Percentiles rank a stretch among this genome's conserved stretches.
These are phyloP conservation scores for Girardia tigrina DNA, from an alignment of 2,888 invertebrate species.

Conservation along the genomic window DNA sequence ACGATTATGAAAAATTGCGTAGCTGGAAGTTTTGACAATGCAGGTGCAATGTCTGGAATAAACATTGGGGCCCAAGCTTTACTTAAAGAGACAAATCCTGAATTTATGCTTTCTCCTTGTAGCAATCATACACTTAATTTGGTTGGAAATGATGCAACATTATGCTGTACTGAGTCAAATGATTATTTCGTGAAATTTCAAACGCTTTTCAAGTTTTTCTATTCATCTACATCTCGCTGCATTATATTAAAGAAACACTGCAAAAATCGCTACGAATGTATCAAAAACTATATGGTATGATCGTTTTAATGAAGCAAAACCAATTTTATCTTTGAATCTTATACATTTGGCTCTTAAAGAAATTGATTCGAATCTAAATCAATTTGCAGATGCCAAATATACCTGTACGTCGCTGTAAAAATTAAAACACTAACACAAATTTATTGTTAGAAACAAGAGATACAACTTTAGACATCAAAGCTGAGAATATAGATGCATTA, in stretches of 20 bases:
- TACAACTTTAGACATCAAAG: too few species aligned
- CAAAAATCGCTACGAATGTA: too few species aligned
- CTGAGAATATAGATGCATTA: too few species aligned
- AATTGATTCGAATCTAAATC: too few species aligned
- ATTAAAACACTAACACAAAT: too few species aligned
- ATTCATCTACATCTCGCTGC: not conserved
- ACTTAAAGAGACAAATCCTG: not conserved
- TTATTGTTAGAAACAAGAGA: too few species aligned
- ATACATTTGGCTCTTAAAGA: too few species aligned
- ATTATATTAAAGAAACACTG: conserved; percentile 5
- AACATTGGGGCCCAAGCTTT: not conserved
- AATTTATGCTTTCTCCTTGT: not conserved
- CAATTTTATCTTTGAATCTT: too few species aligned
- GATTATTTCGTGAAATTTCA: conserved; percentile 3
- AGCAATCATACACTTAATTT: not conserved
- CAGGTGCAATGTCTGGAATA: not conserved
- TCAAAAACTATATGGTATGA: too few species aligned
- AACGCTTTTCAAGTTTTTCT: not conserved
- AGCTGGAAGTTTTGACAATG: not conserved
- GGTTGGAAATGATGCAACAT: conserved; percentile 1
- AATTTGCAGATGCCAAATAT: too few species aligned
- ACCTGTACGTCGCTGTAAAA: too few species aligned
- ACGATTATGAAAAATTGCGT: not conserved
- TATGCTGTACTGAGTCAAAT: not conserved
- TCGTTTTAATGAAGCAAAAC: too few species aligned